These are phyloP conservation scores for Platyscapa corneri DNA, from an alignment of 1,140 invertebrate genomes.

Conservation along the genomic window DNA sequence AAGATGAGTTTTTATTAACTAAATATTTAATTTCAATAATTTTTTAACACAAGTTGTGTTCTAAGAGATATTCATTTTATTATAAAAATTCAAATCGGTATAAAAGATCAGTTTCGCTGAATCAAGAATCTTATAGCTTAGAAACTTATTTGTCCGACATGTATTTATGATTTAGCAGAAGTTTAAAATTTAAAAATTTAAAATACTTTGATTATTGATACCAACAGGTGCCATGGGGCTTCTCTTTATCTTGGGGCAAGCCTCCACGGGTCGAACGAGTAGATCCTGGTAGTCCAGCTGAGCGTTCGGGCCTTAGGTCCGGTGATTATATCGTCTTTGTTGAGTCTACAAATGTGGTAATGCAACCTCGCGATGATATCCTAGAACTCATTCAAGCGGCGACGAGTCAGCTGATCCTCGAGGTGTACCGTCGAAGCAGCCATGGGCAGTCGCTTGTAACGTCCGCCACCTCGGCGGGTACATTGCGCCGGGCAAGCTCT, in stretches of 20 bases:
- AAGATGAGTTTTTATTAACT: too few species aligned
- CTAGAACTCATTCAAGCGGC: slow-evolving; percentile 86
- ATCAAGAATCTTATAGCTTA: background rate
- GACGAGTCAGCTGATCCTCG: slow-evolving; percentile 82
- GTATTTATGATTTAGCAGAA: background rate
- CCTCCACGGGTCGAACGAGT: slow-evolving; percentile 92
- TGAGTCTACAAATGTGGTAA: slow-evolving; percentile 89
- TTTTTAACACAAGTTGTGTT: too few species aligned
- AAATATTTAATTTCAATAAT: too few species aligned
- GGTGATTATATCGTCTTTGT: slow-evolving; percentile 92
- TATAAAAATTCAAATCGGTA: too few species aligned
- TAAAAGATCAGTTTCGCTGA: too few species aligned
- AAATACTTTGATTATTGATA: too few species aligned
- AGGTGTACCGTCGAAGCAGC: slow-evolving; percentile 80
- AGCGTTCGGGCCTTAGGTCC: slow-evolving; percentile 84
- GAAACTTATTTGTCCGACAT: background rate
- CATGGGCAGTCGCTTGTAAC: background rate
- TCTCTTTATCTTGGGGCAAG: slow-evolving; percentile 93
- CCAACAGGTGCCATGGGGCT: slow-evolving; percentile 74
- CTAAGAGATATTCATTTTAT: too few species aligned
- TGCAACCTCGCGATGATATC: slow-evolving; percentile 85
- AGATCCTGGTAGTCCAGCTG: slow-evolving; percentile 86
- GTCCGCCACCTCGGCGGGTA: slow-evolving; percentile 24
- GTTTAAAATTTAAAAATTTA: too few species aligned
- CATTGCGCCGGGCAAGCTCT: slow-evolving; percentile 62